These are phyloP conservation scores for Pachypeltis micranthus DNA, from an alignment of 1,140 invertebrate genomes.

Conservation along the genomic window DNA sequence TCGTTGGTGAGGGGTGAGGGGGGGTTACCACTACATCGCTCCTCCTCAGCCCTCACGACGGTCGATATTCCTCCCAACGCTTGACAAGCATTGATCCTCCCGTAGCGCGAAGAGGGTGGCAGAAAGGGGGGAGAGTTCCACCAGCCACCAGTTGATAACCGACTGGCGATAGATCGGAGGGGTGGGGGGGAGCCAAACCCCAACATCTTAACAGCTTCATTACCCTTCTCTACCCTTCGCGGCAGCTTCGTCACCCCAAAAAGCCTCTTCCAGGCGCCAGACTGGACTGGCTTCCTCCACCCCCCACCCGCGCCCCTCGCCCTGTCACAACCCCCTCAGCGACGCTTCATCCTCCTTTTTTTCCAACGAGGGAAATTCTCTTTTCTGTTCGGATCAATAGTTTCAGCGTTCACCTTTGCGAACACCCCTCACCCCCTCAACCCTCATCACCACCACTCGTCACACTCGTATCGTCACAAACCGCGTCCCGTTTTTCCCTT, in stretches of 20 bases:
- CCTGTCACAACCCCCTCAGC: not conserved
- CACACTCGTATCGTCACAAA: no score
- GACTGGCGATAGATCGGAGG: not conserved
- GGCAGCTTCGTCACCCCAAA: slow-evolving; percentile 2
- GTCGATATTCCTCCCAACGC: slow-evolving; percentile 17
- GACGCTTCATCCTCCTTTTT: not conserved
- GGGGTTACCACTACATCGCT: slow-evolving; percentile 9
- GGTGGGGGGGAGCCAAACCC: not conserved
- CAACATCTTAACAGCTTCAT: slow-evolving; percentile 16
- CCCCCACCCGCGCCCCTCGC: not conserved
- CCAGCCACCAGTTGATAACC: slow-evolving; percentile 18
- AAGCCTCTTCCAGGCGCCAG: not conserved
- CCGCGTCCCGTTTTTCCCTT: no score
- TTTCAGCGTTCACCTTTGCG: not conserved
- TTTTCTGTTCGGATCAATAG: slow-evolving; percentile 5
- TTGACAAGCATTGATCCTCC: slow-evolving; percentile 19
- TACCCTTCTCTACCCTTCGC: slow-evolving; percentile 11
- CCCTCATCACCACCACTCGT: no score
- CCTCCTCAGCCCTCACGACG: not conserved
- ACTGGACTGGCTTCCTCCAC: not conserved
- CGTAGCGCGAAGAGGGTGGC: not conserved
- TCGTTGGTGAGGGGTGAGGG: no score
- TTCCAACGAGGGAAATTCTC: not conserved
- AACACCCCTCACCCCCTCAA: not conserved
- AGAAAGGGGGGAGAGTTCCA: not conserved